A percentile compares a stretch with the other conserved stretches of the same genome.
Conservation (phyloP, 2,888 invertebrate genomes). For the Buathra laborator region DNA sequence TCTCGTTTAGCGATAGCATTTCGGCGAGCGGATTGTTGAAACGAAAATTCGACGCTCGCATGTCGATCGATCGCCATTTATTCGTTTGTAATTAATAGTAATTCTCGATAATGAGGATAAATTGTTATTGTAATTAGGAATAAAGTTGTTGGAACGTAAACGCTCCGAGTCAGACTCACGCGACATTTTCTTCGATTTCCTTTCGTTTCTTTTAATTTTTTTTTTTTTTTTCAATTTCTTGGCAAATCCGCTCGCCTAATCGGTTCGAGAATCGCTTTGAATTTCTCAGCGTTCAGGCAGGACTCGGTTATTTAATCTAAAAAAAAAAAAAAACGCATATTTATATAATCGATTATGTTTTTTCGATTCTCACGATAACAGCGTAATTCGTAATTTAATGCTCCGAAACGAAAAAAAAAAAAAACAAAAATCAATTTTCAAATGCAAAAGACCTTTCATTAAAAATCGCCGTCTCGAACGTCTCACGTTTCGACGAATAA, state of each 20-base stretch:
- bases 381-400: background rate
- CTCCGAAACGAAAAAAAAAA: background rate
- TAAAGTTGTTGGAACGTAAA: too few relatives aligned
- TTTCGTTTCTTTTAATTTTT: background rate
- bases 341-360: background rate
- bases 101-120: too few relatives aligned
- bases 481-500: constrained; percentile 34
- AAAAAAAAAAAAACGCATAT: constrained; percentile 8
- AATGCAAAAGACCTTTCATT: constrained; percentile 33
- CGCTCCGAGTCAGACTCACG: too few relatives aligned
- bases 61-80: too few relatives aligned
- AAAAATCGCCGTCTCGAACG: background rate
- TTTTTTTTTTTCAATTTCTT: background rate
- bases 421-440: background rate
- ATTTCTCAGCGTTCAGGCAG: background rate
- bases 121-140: too few relatives aligned
- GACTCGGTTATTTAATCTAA: constrained; percentile 5
- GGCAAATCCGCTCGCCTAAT: background rate
- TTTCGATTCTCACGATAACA: background rate
- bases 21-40: too few relatives aligned
- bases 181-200: too few relatives aligned
- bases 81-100: too few relatives aligned
- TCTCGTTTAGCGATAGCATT: too few relatives aligned
- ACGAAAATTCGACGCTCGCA: too few relatives aligned
- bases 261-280: background rate